These are phyloP conservation scores for Drosophila picticornis DNA, from an alignment of 2,888 invertebrate genomes.

Conservation along the genomic window DNA sequence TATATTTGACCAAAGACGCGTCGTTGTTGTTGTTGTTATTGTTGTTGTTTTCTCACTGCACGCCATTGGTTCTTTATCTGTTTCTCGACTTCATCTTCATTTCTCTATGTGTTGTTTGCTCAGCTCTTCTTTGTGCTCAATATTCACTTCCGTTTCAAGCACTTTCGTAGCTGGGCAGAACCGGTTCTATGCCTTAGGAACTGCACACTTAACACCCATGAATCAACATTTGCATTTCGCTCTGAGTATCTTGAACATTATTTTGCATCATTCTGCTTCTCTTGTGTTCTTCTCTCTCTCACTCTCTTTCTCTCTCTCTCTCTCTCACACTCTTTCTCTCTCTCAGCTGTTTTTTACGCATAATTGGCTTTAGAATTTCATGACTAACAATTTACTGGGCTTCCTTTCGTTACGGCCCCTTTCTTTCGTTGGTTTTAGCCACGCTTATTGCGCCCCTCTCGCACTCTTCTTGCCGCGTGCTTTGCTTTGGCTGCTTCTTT, in stretches of 20 bases:
- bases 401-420: conserved; percentile 59
- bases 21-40: conserved; percentile 25
- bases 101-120: conserved; percentile 9
- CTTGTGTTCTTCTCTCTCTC: conserved; percentile 19
- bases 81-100: conserved; percentile 31
- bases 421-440: conserved; percentile 49
- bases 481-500: conserved; percentile 50
- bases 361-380: conserved; percentile 50
- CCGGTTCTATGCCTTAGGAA: conserved; percentile 71
- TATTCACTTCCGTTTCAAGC: conserved; percentile 69
- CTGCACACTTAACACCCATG: conserved; percentile 47
- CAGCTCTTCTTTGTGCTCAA: conserved; percentile 19
- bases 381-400: conserved; percentile 45
- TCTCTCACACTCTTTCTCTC: conserved; percentile 1
- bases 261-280: not conserved
- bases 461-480: conserved; percentile 33
- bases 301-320: conserved; percentile 2
- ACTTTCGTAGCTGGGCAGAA: conserved; percentile 67
- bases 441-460: conserved; percentile 17
- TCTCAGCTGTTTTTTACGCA: conserved; percentile 25
- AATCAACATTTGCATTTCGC: conserved; percentile 49
- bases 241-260: conserved; percentile 19
- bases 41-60: conserved; percentile 42
- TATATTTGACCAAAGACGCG: conserved; percentile 74
- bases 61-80: conserved; percentile 59